Base-by-base conservation (phyloP, 2,113 vertebrate species). In the Daphoenositta chrysoptera region DNA sequence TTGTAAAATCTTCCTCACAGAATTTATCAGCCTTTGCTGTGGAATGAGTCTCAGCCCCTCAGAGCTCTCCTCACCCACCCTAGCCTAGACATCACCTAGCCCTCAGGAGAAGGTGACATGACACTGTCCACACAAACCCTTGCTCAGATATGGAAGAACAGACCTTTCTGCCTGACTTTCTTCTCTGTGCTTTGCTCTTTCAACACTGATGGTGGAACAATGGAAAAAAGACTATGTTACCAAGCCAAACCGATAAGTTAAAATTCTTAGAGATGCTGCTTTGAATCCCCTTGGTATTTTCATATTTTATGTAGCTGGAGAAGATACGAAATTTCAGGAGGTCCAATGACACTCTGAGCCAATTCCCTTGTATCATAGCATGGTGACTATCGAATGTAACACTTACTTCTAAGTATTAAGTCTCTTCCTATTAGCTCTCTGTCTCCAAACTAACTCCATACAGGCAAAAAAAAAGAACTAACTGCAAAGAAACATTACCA, bases 331-430 rank as follows among this genome's bases (percentile, higher is more conserved):
- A 83, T 54, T 37, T 70, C 64, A 47, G 24, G 23, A 31, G 21
- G 27, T 15, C 24, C 5, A 63, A 11, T 11, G 39, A 26, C 11
- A 21, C 37, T 68, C 30, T 51, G 15, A 90, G 35, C 6, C 53
- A 58, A 47, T 64, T 72, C 22, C 9, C 22, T 44, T 10, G 5
- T 51, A 71, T 28, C 18, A 61, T 20, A 47, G 44, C 13, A 56
- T 2, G 1, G 28, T 47, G 63, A 60, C 24, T 72, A 11, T 9
- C 0, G 0, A 72, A 76, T 8, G 5, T 7, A 40, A 54, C 28
- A 48, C 11, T 39, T 33, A 31, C 7, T 33, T 57, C 6, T 7
- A 83, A 48, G 17, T 31, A 76, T 2, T 39, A 58, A 24, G 10
- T 18, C n/a, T 79, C 48, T 19, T 70, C 21, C 60, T 68, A 15